Percentiles rank a stretch among this genome's conserved stretches.
These are phyloP conservation scores for Maniola jurtina DNA, from an alignment of 1,140 invertebrate genomes.

Conservation along the genomic window DNA sequence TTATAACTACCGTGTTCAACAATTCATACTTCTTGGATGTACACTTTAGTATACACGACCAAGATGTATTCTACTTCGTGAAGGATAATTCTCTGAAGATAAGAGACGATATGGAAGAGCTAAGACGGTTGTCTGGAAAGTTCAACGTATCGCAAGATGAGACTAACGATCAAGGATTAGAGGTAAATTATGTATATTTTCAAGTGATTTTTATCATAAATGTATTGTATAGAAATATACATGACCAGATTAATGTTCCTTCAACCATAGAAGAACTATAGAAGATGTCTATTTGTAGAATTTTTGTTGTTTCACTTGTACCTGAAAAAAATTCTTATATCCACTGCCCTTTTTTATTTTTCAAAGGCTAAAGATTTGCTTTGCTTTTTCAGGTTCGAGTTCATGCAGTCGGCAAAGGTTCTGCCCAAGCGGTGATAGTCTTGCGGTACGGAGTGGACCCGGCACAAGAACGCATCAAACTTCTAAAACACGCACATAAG, in stretches of 20 bases:
- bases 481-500: conserved; percentile 95
- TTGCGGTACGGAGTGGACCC: conserved; percentile 95
- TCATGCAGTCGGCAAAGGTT: conserved; percentile 81
- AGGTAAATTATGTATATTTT: conserved; percentile 42
- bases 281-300: too few species aligned
- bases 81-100: conserved; percentile 94
- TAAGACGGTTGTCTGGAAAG: conserved; percentile 90
- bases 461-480: conserved; percentile 88
- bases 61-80: conserved; percentile 97
- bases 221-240: background rate
- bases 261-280: too few species aligned
- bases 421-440: conserved; percentile 91
- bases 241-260: too few species aligned
- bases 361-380: background rate
- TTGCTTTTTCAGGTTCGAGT: conserved; percentile 78
- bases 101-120: conserved; percentile 92
- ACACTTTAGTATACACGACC: conserved; percentile 93
- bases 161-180: conserved; percentile 87
- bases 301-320: too few species aligned
- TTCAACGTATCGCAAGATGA: conserved; percentile 97
- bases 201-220: background rate
- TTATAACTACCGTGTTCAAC: conserved; percentile 96
- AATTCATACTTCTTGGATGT: conserved; percentile 95
- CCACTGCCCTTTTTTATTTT: background rate
- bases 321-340: too few species aligned